phyloP scores from a whole-genome alignment of 1,140 invertebrate genomes.

The Goniozus legneri region DNA sequence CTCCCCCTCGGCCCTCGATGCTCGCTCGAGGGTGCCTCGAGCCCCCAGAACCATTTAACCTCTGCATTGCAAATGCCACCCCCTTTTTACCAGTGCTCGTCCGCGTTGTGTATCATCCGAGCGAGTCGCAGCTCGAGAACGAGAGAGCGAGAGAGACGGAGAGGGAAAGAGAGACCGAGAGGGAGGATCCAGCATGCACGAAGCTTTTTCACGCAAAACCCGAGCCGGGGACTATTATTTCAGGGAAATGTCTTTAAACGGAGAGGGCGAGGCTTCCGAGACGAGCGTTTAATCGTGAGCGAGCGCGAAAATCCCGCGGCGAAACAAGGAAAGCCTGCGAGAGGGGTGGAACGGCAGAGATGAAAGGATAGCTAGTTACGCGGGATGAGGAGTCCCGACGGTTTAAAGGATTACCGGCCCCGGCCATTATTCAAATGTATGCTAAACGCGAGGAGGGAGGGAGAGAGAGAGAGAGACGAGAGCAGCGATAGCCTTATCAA shows the following conservation, averaged over 20 bases:
- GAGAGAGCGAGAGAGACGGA: too few species aligned
- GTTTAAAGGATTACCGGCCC: slow-evolving; percentile 55
- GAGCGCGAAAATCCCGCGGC: neutral
- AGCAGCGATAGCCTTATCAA: slow-evolving; percentile 53
- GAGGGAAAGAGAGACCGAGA: slow-evolving; percentile 10
- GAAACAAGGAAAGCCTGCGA: slow-evolving; percentile 19
- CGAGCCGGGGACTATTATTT: slow-evolving; percentile 51
- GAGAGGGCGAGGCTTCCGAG: slow-evolving; percentile 6
- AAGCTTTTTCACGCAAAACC: too few species aligned
- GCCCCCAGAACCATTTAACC: slow-evolving; percentile 50
- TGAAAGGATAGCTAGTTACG: slow-evolving; percentile 57
- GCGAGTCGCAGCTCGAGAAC: slow-evolving; percentile 12
- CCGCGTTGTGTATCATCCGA: slow-evolving; percentile 18
- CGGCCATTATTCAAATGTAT: slow-evolving; percentile 57
- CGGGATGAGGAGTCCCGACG: slow-evolving; percentile 46
- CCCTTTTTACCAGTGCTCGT: slow-evolving; percentile 42
- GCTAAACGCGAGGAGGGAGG: slow-evolving; percentile 51
- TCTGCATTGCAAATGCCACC: slow-evolving; percentile 57
- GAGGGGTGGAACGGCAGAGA: slow-evolving; percentile 41
- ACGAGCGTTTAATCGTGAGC: slow-evolving; percentile 9
- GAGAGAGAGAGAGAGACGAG: too few species aligned
- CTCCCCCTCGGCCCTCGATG: slow-evolving; percentile 6
- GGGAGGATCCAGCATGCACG: slow-evolving; percentile 11
- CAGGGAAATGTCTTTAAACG: slow-evolving; percentile 57
- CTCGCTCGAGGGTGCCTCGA: too few species aligned